phyloP scores from a whole-genome alignment of 2,888 invertebrate species.

The Argynnis bischoffii region DNA sequence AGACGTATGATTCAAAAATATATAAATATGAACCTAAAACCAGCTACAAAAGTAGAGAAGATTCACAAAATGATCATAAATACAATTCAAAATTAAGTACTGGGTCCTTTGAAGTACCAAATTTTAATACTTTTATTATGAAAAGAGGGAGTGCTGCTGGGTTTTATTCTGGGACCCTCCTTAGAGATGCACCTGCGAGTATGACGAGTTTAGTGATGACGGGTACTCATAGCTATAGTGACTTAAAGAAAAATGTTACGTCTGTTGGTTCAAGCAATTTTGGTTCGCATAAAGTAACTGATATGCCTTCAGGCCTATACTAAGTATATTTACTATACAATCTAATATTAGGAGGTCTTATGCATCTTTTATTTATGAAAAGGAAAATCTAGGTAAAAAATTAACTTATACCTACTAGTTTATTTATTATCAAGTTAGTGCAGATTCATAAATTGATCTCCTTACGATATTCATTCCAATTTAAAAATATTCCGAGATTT shows the following conservation, averaged over 20 bases:
- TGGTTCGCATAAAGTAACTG: constrained; percentile 85
- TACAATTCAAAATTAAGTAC: constrained; percentile 49
- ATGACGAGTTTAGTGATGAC: constrained; percentile 74
- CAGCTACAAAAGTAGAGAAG: constrained; percentile 58
- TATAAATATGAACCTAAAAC: constrained; percentile 31
- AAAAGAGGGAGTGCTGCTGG: constrained; percentile 85
- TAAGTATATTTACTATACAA: constrained; percentile 49
- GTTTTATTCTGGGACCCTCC: constrained; percentile 83
- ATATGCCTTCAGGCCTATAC: constrained; percentile 88
- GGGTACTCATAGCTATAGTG: constrained; percentile 72
- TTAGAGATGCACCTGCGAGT: constrained; percentile 74
- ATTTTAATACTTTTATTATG: constrained; percentile 80
- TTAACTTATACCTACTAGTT: too few species aligned
- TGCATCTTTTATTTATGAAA: too few species aligned
- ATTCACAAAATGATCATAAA: constrained; percentile 49
- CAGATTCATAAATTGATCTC: background rate
- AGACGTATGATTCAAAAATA: constrained; percentile 59
- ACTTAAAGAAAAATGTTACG: constrained; percentile 71
- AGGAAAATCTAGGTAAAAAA: too few species aligned
- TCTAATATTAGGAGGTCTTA: too few species aligned
- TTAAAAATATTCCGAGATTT: too few species aligned
- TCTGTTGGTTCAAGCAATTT: constrained; percentile 65
- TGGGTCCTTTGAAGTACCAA: constrained; percentile 62
- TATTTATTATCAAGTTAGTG: background rate
- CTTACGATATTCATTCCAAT: too few species aligned